Percentiles rank a stretch among this genome's conserved stretches.
Conservation (phyloP, 2,113 vertebrate genomes). For the Miniopterus natalensis region DNA sequence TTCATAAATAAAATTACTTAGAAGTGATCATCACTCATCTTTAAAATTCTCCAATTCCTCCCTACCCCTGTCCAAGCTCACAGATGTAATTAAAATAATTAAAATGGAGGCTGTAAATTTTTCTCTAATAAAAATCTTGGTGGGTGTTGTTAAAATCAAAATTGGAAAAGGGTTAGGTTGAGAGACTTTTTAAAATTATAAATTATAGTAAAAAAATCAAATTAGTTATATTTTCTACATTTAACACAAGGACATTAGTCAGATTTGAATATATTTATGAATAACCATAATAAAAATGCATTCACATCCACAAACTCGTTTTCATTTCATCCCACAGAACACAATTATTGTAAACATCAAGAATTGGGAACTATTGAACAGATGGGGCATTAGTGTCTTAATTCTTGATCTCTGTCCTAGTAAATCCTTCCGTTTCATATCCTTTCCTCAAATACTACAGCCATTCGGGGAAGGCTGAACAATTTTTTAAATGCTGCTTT, state of each 20-base stretch:
- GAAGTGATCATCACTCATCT: not conserved
- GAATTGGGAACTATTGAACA: conserved; percentile 88
- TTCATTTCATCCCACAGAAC: conserved; percentile 75
- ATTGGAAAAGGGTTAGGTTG: not conserved
- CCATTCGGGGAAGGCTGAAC: conserved; percentile 81
- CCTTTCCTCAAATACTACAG: conserved; percentile 87
- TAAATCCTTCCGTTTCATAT: conserved; percentile 88
- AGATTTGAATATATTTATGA: conserved; percentile 61
- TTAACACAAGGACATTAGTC: conserved; percentile 47
- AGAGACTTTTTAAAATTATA: not conserved
- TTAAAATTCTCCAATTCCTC: not conserved
- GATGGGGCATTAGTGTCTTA: conserved; percentile 91
- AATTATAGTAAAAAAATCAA: not conserved
- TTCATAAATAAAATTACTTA: conserved; percentile 42
- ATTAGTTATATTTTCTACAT: not conserved
- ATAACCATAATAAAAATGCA: conserved; percentile 64
- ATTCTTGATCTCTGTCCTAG: conserved; percentile 86
- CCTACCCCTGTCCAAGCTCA: not conserved
- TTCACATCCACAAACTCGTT: conserved; percentile 71
- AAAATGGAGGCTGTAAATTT: not conserved
- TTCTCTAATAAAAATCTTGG: not conserved
- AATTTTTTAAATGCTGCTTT: conserved; percentile 68
- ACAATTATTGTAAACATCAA: conserved; percentile 83
- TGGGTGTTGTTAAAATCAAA: not conserved
- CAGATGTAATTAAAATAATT: not conserved